Evolutionary conservation across 2,888 invertebrate genomes (phyloP), one percentile per base, ranked within the genome.

Genomic region (Apomyelois bistriatella): DNA sequence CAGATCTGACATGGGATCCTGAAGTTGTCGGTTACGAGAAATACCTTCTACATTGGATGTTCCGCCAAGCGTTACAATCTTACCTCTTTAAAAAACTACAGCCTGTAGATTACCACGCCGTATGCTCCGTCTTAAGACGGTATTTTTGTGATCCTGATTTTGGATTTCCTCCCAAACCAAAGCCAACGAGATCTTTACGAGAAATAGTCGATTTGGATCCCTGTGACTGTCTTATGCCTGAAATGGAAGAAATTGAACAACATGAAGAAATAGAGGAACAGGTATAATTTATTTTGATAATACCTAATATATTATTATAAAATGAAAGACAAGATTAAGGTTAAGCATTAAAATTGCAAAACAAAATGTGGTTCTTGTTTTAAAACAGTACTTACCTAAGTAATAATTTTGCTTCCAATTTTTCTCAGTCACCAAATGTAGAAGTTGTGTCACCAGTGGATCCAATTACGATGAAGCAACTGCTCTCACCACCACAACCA

Each of bases 91-190:
- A 75, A 54, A 71, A 62, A n/a, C 60, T 89, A 0, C 28, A 41
- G 0, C 22, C 55, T 0, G 0, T 40, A 0, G 89, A 89, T 3
- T 79, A 57, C 47, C 58, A 56, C 0, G 40, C 64, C 0, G 76
- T 74, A 0, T 78, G 77, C 53, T 12, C 37, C 1, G 67, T 81
- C 0, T 56, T 89, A 0, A 75, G 87, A 50, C 69, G 68, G 22
- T 78, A 71, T 49, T 78, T 90, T 2, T 66, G 71, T 13, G 88
- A 88, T 52, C 89, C 90, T 12, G 79, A 85, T 22, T 85, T 89
- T 60, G 88, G 90, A 3, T 59, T 88, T 5, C 76, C 82, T 1
- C 66, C 63, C 0, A 82, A 82, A 53, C 76, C 80, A 1, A 10
- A 5, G 0, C 74, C 79, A 0, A 43, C 68, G 0, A 70, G 53